Conservation (phyloP, 2,797 vertebrate genomes). For the Sebastes miniatus region DNA sequence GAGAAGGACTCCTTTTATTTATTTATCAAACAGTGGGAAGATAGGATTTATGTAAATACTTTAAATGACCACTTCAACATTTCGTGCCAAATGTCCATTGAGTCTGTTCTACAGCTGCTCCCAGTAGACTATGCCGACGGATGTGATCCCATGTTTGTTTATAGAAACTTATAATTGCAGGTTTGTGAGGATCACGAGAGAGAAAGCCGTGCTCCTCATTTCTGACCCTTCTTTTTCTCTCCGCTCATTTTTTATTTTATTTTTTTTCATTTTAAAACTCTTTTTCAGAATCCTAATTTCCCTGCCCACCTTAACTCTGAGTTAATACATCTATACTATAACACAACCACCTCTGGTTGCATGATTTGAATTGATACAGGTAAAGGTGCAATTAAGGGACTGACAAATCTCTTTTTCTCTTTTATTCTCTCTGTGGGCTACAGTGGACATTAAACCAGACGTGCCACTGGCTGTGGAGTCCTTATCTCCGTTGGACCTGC, state of each 20-base stretch:
- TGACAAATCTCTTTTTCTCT: slow-evolving; percentile 8
- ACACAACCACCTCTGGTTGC: not conserved
- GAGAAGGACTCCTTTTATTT: slow-evolving; percentile 43
- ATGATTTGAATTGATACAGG: not conserved
- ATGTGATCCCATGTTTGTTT: slow-evolving; percentile 73
- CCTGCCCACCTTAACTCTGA: not conserved
- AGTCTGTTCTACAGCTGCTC: slow-evolving; percentile 48
- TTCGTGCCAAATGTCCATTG: slow-evolving; percentile 60
- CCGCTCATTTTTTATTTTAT: not conserved
- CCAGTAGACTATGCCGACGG: slow-evolving; percentile 46
- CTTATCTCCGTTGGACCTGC: slow-evolving; percentile 91
- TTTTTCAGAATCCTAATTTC: not conserved
- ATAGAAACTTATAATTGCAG: slow-evolving; percentile 69
- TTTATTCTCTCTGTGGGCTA: not conserved
- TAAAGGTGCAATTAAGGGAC: not conserved
- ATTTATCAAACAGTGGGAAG: slow-evolving; percentile 58
- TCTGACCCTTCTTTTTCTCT: slow-evolving; percentile 1
- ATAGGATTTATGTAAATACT: slow-evolving; percentile 63
- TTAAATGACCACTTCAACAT: slow-evolving; percentile 53
- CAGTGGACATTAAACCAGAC: slow-evolving; percentile 94
- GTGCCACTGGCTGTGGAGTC: slow-evolving; percentile 88
- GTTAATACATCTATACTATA: not conserved
- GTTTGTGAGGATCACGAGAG: slow-evolving; percentile 55
- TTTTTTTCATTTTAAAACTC: not conserved
- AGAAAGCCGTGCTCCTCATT: slow-evolving; percentile 22